Base-by-base conservation (phyloP, 2,113 vertebrate species). In the Chaetura pelagica region DNA sequence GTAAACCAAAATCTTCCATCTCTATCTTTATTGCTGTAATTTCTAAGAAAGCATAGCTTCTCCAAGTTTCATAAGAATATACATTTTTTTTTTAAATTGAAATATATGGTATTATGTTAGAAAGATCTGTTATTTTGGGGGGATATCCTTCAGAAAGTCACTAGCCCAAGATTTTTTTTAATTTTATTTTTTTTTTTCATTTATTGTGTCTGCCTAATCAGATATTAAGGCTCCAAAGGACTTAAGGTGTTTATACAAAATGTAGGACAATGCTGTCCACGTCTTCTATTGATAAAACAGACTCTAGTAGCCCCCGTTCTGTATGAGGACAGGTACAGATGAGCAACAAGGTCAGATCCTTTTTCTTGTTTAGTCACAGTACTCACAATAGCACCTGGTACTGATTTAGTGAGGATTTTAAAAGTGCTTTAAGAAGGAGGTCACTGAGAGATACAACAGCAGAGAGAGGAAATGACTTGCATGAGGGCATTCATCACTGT, bases 191-290 rank as follows among this genome's bases (percentile, higher is more conserved):
- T 67, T 20, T 48, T 46, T 48, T 44, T 24, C 2, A 59, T 76
- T 61, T 76, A 24, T 67, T 71, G 3, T 74, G 11, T 16, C 9
- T 64, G 4, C 21, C 21, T 84, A 48, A 46, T 59, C 38, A 61
- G 42, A 54, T 59, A 32, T 29, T 69, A 69, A 62, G 32, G 61
- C 69, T 30, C 49, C 6, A 32, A 62, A 73, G 15, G 9, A 32
- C 15, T 40, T 73, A 35, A 71, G 24, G 49, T 35, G 6, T 54
- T 68, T 23, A 29, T n/a, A 69, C 7, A 62, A 85, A 91, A 90
- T 62, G 42, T 3, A 22, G 12, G 20, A 29, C 4, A 73, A 34
- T 0, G 1, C 4, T 2, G 3, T 52, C 24, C 7, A 5, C 2
- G 4, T 54, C 30, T 76, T 42, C 13, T 71, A 8, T 27, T 34